phyloP scores from a whole-genome alignment of 2,797 vertebrate species.

The Fistularia tabacaria region DNA sequence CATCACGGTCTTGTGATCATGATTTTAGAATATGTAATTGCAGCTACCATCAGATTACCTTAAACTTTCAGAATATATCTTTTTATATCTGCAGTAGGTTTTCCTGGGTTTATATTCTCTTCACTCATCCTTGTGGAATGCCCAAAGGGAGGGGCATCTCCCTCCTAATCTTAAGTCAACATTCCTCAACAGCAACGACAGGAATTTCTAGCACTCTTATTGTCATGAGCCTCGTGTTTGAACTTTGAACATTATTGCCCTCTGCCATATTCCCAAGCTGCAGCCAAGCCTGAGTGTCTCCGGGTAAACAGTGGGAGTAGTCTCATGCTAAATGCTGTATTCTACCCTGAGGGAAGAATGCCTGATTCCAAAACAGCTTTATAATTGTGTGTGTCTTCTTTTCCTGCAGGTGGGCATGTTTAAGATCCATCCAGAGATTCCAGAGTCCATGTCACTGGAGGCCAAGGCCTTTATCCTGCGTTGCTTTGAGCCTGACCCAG shows the following conservation, averaged over 20 bases:
- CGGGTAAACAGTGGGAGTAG: not conserved
- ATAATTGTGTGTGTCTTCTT: not conserved
- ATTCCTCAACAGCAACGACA: conserved; percentile 46
- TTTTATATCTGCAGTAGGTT: too few relatives aligned
- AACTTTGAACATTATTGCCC: conserved; percentile 14
- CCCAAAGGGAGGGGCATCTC: conserved; percentile 30
- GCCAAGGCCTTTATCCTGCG: conserved; percentile 94
- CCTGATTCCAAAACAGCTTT: too few relatives aligned
- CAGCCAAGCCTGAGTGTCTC: not conserved
- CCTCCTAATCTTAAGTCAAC: conserved; percentile 38
- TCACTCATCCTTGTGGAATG: conserved; percentile 50
- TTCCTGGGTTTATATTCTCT: conserved; percentile 1
- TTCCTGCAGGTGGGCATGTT: conserved; percentile 93
- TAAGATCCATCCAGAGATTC: conserved; percentile 98
- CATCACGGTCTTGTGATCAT: not conserved
- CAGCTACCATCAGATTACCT: too few relatives aligned
- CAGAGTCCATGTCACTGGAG: conserved; percentile 94
- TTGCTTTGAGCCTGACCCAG: conserved; percentile 95
- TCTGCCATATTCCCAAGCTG: conserved; percentile 1
- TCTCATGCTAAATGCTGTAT: not conserved
- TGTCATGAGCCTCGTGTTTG: conserved; percentile 8
- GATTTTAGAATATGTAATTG: too few relatives aligned
- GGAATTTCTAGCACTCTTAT: conserved; percentile 35
- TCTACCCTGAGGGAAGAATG: not conserved
- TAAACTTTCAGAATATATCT: not conserved